Evolutionary conservation across 2,797 vertebrate species (phyloP).

Genomic region (Gambusia yucatana): DNA sequence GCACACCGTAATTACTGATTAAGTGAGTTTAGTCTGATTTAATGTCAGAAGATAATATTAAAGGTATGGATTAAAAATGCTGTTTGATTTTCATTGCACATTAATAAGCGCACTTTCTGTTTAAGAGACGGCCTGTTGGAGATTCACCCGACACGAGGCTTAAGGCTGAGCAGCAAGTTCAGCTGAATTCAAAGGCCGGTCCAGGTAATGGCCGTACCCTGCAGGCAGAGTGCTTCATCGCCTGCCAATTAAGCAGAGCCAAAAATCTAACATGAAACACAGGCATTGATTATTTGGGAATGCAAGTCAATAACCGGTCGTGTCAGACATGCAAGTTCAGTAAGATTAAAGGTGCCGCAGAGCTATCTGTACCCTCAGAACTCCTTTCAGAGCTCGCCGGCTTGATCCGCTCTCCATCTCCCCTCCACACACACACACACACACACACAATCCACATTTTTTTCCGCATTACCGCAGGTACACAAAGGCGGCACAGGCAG

Average conservation of each 20-base stretch:
- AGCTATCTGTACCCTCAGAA: slow-evolving; percentile 14
- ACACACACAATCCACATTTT: slow-evolving; percentile 31
- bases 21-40: neutral
- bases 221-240: slow-evolving; percentile 24
- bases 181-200: slow-evolving; percentile 36
- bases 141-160: slow-evolving; percentile 5
- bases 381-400: slow-evolving; percentile 21
- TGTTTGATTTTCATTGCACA: neutral
- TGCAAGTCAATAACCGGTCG: slow-evolving; percentile 11
- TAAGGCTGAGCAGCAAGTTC: slow-evolving; percentile 11
- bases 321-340: slow-evolving; percentile 21
- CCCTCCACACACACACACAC: slow-evolving; percentile 6
- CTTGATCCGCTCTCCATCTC: slow-evolving; percentile 33
- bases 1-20: neutral
- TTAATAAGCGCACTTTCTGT: neutral
- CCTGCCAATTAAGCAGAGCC: slow-evolving; percentile 40
- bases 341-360: slow-evolving; percentile 35
- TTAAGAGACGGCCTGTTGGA: slow-evolving; percentile 6
- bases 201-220: slow-evolving; percentile 35
- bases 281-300: slow-evolving; percentile 42
- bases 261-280: slow-evolving; percentile 40
- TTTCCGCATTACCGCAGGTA: slow-evolving; percentile 44
- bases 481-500: slow-evolving; percentile 68
- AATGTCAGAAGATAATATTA: neutral
- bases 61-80: neutral